Percentiles rank a stretch among this genome's conserved stretches.
These are phyloP conservation scores for Netelia inedita DNA, from an alignment of 2,888 invertebrate species.

Conservation along the genomic window DNA sequence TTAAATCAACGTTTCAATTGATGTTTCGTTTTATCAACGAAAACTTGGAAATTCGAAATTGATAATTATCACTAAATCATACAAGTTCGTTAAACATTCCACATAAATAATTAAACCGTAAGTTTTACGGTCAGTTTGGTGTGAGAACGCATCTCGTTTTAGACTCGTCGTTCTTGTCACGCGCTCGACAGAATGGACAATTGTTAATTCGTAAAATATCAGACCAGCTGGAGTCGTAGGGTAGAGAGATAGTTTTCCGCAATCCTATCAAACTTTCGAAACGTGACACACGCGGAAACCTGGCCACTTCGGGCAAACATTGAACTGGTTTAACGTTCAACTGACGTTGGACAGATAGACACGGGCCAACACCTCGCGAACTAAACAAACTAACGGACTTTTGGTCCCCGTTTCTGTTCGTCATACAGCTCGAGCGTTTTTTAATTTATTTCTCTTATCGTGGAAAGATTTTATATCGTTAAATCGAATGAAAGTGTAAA, in stretches of 20 bases:
- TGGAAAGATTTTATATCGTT: too few relatives aligned
- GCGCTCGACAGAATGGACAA: constrained; percentile 5
- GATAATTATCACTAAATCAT: background rate
- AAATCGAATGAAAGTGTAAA: too few relatives aligned
- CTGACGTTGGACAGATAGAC: background rate
- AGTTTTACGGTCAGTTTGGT: background rate
- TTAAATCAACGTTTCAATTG: background rate
- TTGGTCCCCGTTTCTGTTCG: background rate
- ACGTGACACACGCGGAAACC: background rate
- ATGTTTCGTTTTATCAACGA: background rate
- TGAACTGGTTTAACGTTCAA: background rate
- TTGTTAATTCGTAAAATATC: constrained; percentile 35
- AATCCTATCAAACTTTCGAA: constrained; percentile 22
- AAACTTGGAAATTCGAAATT: background rate
- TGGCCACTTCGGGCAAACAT: background rate
- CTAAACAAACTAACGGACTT: constrained; percentile 13
- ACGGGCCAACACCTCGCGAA: background rate
- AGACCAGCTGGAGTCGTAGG: background rate
- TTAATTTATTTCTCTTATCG: too few relatives aligned
- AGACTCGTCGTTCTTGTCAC: background rate
- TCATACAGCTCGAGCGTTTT: background rate
- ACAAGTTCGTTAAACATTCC: background rate
- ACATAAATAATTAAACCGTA: background rate
- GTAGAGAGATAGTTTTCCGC: background rate
- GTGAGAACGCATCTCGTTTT: background rate